Base-by-base conservation (phyloP, 1,140 invertebrate genomes). In the Drosophila sproati region DNA sequence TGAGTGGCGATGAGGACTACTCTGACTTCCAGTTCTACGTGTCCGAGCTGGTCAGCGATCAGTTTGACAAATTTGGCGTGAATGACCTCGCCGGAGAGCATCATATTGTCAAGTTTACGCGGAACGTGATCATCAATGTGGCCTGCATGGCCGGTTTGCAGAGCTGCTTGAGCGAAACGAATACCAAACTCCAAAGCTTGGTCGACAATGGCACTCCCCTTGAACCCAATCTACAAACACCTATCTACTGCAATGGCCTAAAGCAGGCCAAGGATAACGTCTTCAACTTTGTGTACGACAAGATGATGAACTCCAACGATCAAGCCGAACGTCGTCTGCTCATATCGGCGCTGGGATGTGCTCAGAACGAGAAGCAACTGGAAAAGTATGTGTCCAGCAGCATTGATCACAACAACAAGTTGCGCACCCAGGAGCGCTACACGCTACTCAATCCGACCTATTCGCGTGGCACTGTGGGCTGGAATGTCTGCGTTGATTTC, bases 171-270 rank as follows among this genome's bases (percentile, higher is more conserved):
- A 48, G 61, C 0, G 93, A 93, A 71, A 94, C 94, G 3, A 78
- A 62, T 2, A 73, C 52, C n/a, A 91, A 91, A 69, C 56, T 92
- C 8, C 55, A 82, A 1, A 50, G 68, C 2, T 80, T 94, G 12
- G 94, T 94, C 70, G 52, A 89, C 1, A 34, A 91, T 3, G 94
- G 93, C 91, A 75, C 79, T 1, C 8, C 20, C 4, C 82, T 92
- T 55, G 69, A 78, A 6, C 78, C 90, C 1, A 92, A 93, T 74
- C 45, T 92, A 12, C 91, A 91, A 63, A 57, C 75, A 3, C 79
- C 93, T 0, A 94, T 95, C 2, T 96, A 96, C 76, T 97, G 96
- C 89, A 94, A 94, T 39, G 96, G 94, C 0, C 93, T 97, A 0
- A 93, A 93, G 75, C 64, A 95, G 56, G 95, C 96, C 3, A 92